These are phyloP conservation scores for Lacerta viridis DNA, from an alignment of 2,797 vertebrate genomes.

Conservation along the genomic window DNA sequence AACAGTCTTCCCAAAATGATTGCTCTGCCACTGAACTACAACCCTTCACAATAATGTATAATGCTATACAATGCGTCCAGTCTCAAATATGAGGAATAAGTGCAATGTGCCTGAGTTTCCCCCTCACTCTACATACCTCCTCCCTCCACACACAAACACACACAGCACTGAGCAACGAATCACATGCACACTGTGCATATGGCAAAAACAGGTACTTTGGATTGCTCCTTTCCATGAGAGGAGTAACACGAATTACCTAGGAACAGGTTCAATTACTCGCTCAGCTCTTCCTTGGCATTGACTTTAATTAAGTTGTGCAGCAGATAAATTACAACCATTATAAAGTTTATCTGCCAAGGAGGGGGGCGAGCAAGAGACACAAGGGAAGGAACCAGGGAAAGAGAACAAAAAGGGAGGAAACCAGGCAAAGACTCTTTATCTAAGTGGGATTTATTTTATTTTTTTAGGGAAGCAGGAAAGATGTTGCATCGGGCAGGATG, in stretches of 20 bases:
- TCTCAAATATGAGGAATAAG: background rate
- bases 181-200: background rate
- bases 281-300: background rate
- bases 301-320: conserved; percentile 67
- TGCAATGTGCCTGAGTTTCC: background rate
- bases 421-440: too few species aligned
- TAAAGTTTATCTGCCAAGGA: conserved; percentile 28
- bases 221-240: background rate
- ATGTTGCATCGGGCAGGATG: accelerated
- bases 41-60: too few species aligned
- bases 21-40: too few species aligned
- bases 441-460: background rate
- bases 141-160: background rate
- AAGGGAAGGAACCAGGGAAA: accelerated
- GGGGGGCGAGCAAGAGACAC: background rate
- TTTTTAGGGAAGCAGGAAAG: background rate
- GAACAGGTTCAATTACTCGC: background rate
- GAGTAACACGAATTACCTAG: conserved; percentile 32
- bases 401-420: background rate
- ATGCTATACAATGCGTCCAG: background rate
- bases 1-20: background rate
- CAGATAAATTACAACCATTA: conserved; percentile 58
- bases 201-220: background rate
- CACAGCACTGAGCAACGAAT: background rate
- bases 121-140: too few species aligned